Percentiles rank a stretch among this genome's conserved stretches.
phyloP scores from a whole-genome alignment of 2,888 invertebrate species.

The Sturmia bella region DNA sequence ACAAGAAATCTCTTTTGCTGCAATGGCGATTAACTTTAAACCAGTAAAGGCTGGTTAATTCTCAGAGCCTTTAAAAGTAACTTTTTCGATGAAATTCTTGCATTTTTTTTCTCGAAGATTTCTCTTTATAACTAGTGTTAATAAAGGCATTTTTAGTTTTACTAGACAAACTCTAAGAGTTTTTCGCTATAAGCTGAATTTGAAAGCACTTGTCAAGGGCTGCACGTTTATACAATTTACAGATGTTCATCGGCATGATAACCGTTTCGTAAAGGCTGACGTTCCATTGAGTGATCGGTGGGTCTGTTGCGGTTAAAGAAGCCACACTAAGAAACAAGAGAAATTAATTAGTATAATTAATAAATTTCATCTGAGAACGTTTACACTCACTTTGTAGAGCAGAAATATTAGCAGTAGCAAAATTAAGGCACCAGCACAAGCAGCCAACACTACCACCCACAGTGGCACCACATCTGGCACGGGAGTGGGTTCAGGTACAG shows the following conservation, averaged over 20 bases:
- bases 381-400: conserved; percentile 88
- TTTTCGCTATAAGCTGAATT: conserved; percentile 30
- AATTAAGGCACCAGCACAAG: conserved; percentile 90
- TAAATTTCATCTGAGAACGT: not conserved
- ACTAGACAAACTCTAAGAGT: conserved; percentile 54
- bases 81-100: conserved; percentile 13
- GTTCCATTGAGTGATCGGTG: conserved; percentile 88
- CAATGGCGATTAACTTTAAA: not conserved
- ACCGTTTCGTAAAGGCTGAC: conserved; percentile 91
- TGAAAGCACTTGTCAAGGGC: conserved; percentile 26
- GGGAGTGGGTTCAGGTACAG: conserved; percentile 85
- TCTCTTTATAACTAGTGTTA: conserved; percentile 47
- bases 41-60: too few species aligned
- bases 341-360: not conserved
- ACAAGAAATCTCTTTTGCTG: conserved; percentile 37
- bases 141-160: conserved; percentile 57
- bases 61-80: not conserved
- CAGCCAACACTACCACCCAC: conserved; percentile 93
- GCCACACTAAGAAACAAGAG: conserved; percentile 86
- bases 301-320: conserved; percentile 96
- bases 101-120: not conserved
- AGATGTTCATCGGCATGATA: conserved; percentile 89
- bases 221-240: conserved; percentile 80
- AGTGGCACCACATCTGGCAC: conserved; percentile 89
- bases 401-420: conserved; percentile 89